Base-by-base conservation (phyloP, 2,113 vertebrate species). In the Pungitius pungitius region DNA sequence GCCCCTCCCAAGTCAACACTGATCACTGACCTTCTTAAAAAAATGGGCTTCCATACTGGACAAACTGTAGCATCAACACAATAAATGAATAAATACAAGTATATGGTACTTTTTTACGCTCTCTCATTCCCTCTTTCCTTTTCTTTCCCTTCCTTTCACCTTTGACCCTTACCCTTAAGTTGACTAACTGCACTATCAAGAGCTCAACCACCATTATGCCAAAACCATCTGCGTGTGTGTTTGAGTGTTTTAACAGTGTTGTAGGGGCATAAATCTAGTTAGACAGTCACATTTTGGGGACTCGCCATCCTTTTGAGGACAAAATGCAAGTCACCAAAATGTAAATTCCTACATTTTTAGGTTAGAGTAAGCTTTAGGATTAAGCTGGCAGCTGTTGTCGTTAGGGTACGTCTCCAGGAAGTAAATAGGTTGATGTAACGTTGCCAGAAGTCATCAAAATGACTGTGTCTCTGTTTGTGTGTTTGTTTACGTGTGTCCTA, bases 111-210 rank as follows among this genome's bases (percentile, higher is more conserved):
- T 35, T 35, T 5, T 35, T 35, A 40, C 39, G 26, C 15, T 22
- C 10, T 40, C 24, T 60, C 47, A 49, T 59, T 7, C 39, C 3
- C 17, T 43, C 17, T n/a, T 42, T 71, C n/a, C 51, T 15, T 40
- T 47, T 45, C 12, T 24, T 24, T 70, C 30, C 18, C 42, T 10
- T 10, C 7, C 0, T 39, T 22, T 61, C 17, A 70, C 26, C 20
- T 66, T 78, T 77, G 52, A 72, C 71, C 73, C 47, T 80, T 62
- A 86, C 71, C 61, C 73, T 75, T 63, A 61, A 77, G 78, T 69
- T 72, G 70, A 87, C 77, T 80, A 65, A 85, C 63, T 81, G 58
- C 58, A 82, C 45, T 65, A 64, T 51, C 73, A 60, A 75, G 47
- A 80, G 57, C 73, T 82, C 70, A 43, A 85, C 65, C 80, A 84